phyloP scores from a whole-genome alignment of 2,797 vertebrate genomes.

The Furcifer pardalis region DNA sequence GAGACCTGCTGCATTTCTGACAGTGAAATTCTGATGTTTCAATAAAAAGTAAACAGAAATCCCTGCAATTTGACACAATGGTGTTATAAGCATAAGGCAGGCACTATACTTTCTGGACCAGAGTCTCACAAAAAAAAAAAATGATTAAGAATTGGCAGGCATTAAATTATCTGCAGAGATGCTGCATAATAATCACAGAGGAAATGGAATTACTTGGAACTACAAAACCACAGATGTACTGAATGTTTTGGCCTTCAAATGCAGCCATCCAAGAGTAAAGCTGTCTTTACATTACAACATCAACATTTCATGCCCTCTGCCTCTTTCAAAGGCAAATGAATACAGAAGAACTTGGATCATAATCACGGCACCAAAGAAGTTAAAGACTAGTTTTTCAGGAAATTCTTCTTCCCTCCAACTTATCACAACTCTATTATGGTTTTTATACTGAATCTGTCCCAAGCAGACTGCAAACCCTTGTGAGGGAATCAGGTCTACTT shows the following conservation, averaged over 20 bases:
- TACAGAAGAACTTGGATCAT: no score
- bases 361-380: no score
- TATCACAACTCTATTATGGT: no score
- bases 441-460: no score
- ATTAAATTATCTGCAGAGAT: conserved; percentile 65
- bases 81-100: conserved; percentile 34
- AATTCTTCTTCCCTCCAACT: no score
- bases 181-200: conserved; percentile 43
- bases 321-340: no score
- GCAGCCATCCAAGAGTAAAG: conserved; percentile 12
- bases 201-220: conserved; percentile 47
- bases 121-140: conserved; percentile 48
- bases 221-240: conserved; percentile 34
- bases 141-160: conserved; percentile 62
- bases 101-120: conserved; percentile 56
- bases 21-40: conserved; percentile 43
- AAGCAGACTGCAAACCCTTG: no score
- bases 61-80: conserved; percentile 60
- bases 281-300: background rate
- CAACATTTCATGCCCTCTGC: no score
- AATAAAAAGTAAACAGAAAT: conserved; percentile 56
- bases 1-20: background rate
- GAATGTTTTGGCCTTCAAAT: background rate
- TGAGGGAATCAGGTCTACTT: no score
- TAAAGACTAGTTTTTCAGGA: no score